These are phyloP conservation scores for Megalops cyprinoides DNA, from an alignment of 2,797 vertebrate species.

Conservation along the genomic window DNA sequence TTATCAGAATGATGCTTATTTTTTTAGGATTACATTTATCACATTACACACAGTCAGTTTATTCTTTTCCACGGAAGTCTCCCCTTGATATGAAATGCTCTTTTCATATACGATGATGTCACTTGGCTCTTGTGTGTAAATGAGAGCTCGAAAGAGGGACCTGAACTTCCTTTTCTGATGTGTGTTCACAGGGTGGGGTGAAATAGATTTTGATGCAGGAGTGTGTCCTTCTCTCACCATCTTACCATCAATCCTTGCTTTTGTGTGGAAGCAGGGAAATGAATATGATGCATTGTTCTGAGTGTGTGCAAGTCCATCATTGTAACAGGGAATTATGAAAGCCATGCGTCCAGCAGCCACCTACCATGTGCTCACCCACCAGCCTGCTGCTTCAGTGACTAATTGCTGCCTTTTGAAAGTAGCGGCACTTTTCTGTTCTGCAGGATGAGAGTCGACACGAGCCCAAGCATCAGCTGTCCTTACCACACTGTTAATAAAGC, in stretches of 20 bases:
- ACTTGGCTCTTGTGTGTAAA: background rate
- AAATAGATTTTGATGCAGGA: background rate
- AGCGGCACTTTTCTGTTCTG: background rate
- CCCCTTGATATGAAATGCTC: background rate
- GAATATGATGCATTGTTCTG: background rate
- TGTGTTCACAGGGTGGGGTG: background rate
- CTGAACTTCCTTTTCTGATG: background rate
- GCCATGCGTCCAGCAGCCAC: background rate
- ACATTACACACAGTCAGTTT: background rate
- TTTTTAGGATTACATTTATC: background rate
- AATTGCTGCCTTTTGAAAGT: slow-evolving; percentile 10
- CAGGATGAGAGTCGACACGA: background rate
- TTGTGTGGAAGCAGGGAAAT: background rate
- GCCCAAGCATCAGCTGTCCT: background rate
- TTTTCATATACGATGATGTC: background rate
- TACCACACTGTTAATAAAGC: background rate
- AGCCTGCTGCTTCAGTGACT: background rate
- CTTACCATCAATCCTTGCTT: background rate
- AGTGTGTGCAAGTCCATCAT: background rate
- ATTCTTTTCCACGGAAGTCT: background rate
- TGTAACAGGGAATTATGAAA: background rate
- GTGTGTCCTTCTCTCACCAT: background rate
- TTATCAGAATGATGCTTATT: background rate
- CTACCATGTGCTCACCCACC: background rate
- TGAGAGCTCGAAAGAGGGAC: background rate